These are phyloP conservation scores for Falco biarmicus DNA, from an alignment of 2,797 vertebrate species.

Conservation along the genomic window DNA sequence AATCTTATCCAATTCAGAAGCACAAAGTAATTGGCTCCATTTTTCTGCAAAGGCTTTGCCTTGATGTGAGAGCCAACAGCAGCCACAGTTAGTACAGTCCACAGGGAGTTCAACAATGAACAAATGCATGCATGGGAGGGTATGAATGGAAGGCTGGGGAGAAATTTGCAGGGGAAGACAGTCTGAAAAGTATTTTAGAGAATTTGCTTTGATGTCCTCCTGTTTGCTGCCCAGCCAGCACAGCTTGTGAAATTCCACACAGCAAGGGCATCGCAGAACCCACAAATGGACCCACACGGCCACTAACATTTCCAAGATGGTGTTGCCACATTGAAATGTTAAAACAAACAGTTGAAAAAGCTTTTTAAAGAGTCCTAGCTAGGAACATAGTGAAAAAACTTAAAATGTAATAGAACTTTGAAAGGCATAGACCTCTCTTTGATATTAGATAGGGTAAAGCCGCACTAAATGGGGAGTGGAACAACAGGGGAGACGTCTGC, in stretches of 20 bases:
- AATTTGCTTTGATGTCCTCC: constrained; percentile 4
- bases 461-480: neutral
- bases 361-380: neutral
- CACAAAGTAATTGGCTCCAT: neutral
- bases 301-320: neutral
- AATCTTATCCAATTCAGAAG: neutral
- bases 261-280: neutral
- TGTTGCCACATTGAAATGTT: neutral
- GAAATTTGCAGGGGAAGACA: neutral
- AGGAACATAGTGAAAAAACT: neutral
- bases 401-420: neutral
- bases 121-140: neutral
- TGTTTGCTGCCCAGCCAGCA: neutral
- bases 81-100: neutral
- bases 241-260: neutral
- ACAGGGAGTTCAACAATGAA: neutral
- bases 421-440: neutral
- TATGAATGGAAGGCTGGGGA: neutral
- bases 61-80: neutral
- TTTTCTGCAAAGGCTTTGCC: neutral
- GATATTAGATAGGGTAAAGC: neutral
- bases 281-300: neutral
- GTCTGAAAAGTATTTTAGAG: neutral
- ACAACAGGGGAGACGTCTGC: neutral
- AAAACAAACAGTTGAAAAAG: neutral